Base-by-base conservation (phyloP, 2,797 vertebrate species). In the Acipenser transmontanus region DNA sequence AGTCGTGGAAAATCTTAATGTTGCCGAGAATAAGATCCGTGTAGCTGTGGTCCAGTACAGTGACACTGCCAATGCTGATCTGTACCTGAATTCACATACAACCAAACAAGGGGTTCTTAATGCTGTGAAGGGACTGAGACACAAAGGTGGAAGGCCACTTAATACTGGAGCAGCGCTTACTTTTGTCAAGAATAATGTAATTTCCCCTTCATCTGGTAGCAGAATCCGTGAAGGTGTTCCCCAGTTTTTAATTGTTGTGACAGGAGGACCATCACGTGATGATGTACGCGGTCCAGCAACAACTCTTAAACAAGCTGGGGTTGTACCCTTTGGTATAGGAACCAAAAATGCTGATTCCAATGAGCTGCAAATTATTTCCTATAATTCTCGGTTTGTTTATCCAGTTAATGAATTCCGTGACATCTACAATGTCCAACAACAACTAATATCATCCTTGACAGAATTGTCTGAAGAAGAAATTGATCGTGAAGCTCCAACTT, bases 11-110 rank as follows among this genome's bases (percentile, higher is more conserved):
- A 68, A 62, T 10, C 34, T 34, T 34, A 34, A 34, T 34, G 34
- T 34, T 34, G 34, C 34, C 4, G 34, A 34, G 34, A 34, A 34
- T 34, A 34, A 34, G 34, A 34, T 34, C 34, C 89, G 88, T 0
- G 85, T 99, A 1, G 88, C 88, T 0, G 78, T 98, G 0, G 91
- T 91, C 0, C 97, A 99, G 76, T 98, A 94, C 82, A 94, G 93
- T 10, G 93, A 94, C 54, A 70, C 9, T 71, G 76, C 94, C 49
- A 80, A 78, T 51, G 82, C 85, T 0, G 91, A 94, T 72, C 94
- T 99, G 80, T 84, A 89, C 79, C 89, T 98, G 0, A 94, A 98
- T 59, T 80, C 89, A 6, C 75, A 96, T 1, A 81, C 84, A 75
- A 93, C 93, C 72, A 93, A 92, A 79, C 86, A 93, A 69, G 88